Percentiles rank a stretch among this genome's conserved stretches.
Conservation (phyloP, 2,113 vertebrate species). For the Lepisosteus oculatus region DNA sequence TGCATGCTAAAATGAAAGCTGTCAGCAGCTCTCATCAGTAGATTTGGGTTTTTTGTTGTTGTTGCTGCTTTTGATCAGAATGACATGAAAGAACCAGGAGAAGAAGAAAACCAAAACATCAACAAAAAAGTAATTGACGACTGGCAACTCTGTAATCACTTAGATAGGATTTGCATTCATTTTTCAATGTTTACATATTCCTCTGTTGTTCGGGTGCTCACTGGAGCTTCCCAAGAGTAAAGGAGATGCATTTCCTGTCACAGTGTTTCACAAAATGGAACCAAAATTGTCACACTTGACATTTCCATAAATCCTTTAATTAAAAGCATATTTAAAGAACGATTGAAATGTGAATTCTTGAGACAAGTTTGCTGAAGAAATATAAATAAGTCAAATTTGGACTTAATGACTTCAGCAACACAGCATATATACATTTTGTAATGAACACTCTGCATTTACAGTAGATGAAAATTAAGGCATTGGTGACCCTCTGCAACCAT, state of each 20-base stretch:
- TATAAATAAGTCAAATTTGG: conserved; percentile 81
- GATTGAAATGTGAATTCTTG: conserved; percentile 84
- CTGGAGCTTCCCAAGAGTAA: conserved; percentile 64
- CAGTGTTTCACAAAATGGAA: conserved; percentile 81
- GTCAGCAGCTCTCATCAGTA: conserved; percentile 47
- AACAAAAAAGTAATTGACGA: conserved; percentile 36
- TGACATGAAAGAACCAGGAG: conserved; percentile 49
- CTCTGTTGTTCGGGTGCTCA: conserved; percentile 55
- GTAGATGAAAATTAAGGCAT: too few relatives aligned
- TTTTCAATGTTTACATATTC: conserved; percentile 36
- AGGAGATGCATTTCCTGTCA: conserved; percentile 65
- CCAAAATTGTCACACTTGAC: conserved; percentile 78
- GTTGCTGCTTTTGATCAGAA: conserved; percentile 57
- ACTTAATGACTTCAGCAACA: conserved; percentile 22
- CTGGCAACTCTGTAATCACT: conserved; percentile 63
- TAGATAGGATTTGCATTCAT: conserved; percentile 11
- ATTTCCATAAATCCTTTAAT: conserved; percentile 84
- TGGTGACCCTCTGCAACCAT: too few relatives aligned
- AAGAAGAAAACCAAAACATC: conserved; percentile 41
- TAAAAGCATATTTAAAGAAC: conserved; percentile 80
- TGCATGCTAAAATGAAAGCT: conserved; percentile 39
- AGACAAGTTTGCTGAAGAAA: conserved; percentile 74
- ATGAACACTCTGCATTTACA: too few relatives aligned
- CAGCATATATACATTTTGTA: too few relatives aligned
- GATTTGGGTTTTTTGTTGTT: conserved; percentile 36